Percentiles rank a stretch among this genome's conserved stretches.
Evolutionary conservation across 1,140 invertebrate species (phyloP).

Genomic region (Hylaeus volcanicus): DNA sequence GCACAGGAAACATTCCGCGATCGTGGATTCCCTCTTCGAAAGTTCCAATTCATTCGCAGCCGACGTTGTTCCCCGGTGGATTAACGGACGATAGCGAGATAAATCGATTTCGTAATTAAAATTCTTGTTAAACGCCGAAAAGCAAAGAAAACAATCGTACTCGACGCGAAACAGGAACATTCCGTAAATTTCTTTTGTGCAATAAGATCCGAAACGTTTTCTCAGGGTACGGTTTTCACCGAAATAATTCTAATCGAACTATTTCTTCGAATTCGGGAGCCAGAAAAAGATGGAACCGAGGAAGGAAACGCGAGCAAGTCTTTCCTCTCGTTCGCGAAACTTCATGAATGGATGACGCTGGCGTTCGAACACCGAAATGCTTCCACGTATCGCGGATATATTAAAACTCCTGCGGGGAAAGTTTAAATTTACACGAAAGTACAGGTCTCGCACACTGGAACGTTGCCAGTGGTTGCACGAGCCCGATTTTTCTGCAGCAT

Average conservation of each 20-base stretch:
- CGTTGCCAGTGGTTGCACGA: not conserved
- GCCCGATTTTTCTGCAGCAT: conserved; percentile 14
- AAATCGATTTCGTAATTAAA: conserved; percentile 11
- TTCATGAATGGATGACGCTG: conserved; percentile 13
- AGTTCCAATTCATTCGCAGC: not conserved
- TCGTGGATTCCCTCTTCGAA: not conserved
- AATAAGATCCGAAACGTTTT: too few relatives aligned
- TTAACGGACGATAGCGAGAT: not conserved
- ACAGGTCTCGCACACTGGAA: conserved; percentile 6
- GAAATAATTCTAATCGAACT: too few relatives aligned
- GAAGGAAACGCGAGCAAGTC: not conserved
- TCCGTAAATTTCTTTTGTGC: not conserved
- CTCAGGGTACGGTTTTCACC: too few relatives aligned
- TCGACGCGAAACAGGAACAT: not conserved
- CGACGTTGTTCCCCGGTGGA: not conserved
- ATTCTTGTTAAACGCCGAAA: not conserved
- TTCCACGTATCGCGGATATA: conserved; percentile 22
- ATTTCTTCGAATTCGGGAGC: not conserved
- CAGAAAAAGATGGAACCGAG: not conserved
- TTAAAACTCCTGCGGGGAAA: not conserved
- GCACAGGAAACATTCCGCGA: not conserved
- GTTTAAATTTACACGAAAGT: conserved; percentile 5
- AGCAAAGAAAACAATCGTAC: not conserved
- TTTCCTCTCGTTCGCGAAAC: not conserved
- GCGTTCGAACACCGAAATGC: not conserved